These are phyloP conservation scores for Bradypodion ventrale DNA, from an alignment of 2,797 vertebrate species.

Conservation along the genomic window DNA sequence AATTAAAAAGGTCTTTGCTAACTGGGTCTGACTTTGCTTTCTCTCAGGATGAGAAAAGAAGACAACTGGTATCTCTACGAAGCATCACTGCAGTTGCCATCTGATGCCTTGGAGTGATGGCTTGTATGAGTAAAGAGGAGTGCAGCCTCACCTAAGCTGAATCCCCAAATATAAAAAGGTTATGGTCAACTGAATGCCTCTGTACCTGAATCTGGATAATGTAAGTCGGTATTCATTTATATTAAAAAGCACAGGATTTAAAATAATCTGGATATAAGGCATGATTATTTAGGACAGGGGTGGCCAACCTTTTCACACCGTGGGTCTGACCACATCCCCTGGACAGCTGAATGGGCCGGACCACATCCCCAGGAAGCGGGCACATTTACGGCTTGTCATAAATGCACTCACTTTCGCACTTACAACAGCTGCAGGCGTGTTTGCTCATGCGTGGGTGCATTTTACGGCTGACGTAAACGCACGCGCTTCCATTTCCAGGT, in stretches of 20 bases:
- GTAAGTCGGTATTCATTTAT: not conserved
- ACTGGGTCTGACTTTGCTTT: slow-evolving; percentile 21
- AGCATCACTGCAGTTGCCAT: slow-evolving; percentile 30
- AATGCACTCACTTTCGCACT: too few species aligned
- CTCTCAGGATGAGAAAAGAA: slow-evolving; percentile 33
- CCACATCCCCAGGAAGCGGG: too few species aligned
- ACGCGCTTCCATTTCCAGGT: too few species aligned
- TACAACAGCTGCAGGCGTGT: too few species aligned
- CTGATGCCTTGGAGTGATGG: not conserved
- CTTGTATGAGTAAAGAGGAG: slow-evolving; percentile 14
- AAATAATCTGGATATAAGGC: not conserved
- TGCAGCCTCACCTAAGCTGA: not conserved
- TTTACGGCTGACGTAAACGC: too few species aligned
- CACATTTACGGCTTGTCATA: too few species aligned
- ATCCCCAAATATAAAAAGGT: slow-evolving; percentile 17
- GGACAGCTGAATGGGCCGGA: too few species aligned
- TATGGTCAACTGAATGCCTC: not conserved
- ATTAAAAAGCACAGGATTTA: not conserved
- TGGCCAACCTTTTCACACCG: too few species aligned
- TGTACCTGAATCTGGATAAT: not conserved
- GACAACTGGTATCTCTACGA: not conserved
- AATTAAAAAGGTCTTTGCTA: slow-evolving; percentile 45
- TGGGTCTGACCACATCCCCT: too few species aligned
- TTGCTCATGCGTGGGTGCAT: too few species aligned
- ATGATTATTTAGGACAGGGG: too few species aligned